phyloP scores from a whole-genome alignment of 64 coral and sea anemone species.

The Platygyra sinensis region DNA sequence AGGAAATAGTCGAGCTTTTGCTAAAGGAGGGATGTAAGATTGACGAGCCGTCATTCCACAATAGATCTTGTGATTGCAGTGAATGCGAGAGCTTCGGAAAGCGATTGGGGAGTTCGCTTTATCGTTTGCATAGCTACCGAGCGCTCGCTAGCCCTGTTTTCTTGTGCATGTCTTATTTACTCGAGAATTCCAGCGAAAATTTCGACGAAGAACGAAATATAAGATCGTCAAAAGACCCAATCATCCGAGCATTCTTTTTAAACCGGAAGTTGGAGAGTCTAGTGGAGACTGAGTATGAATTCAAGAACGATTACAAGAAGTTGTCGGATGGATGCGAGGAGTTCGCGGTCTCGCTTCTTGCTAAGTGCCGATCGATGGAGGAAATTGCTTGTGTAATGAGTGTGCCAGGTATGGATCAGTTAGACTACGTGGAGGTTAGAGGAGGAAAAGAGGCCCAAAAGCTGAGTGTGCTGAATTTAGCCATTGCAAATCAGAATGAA shows the following conservation, averaged over 20 bases:
- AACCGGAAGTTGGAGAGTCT: conserved; percentile 56
- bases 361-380: conserved; percentile 69
- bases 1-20: conserved; percentile 72
- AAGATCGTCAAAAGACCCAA: conserved; percentile 54
- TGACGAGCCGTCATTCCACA: conserved; percentile 33
- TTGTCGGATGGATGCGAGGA: conserved; percentile 70
- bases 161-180: conserved; percentile 60
- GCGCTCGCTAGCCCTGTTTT: conserved; percentile 80
- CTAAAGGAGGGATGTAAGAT: conserved; percentile 65
- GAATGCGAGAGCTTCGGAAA: conserved; percentile 48
- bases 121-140: conserved; percentile 69
- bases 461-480: conserved; percentile 79
- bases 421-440: conserved; percentile 61
- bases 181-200: neutral
- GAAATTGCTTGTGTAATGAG: conserved; percentile 76
- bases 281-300: conserved; percentile 66
- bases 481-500: conserved; percentile 75
- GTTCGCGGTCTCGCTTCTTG: conserved; percentile 70
- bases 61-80: conserved; percentile 41
- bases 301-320: conserved; percentile 63
- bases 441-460: conserved; percentile 53
- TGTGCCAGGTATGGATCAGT: conserved; percentile 46
- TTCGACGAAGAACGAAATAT: neutral
- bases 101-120: conserved; percentile 59
- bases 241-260: conserved; percentile 69